Conservation (phyloP, 2,888 invertebrate genomes). For the Calameuta filiformis region DNA sequence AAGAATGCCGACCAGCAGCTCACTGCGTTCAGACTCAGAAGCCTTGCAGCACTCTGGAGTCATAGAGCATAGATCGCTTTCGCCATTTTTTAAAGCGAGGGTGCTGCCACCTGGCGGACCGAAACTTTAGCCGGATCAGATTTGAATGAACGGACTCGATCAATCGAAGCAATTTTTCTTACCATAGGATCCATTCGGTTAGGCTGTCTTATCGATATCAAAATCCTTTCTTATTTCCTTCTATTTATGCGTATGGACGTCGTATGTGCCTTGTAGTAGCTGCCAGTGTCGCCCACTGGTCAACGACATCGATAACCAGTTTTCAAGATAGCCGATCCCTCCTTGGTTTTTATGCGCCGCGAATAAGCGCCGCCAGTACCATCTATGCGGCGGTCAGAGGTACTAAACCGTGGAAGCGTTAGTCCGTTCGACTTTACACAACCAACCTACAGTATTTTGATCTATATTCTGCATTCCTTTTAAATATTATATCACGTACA, state of each 20-base stretch:
- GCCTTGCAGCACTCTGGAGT: constrained; percentile 11
- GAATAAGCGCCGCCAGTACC: neutral
- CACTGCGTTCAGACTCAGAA: neutral
- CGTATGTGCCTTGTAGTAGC: neutral
- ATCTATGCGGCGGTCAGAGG: neutral
- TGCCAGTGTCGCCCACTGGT: constrained; percentile 1
- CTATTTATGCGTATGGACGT: neutral
- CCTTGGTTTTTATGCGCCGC: neutral
- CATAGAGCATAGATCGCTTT: constrained; percentile 29
- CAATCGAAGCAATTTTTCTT: neutral
- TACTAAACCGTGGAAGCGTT: neutral
- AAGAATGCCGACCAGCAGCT: constrained; percentile 47
- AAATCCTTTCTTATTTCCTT: neutral
- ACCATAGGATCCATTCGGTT: neutral
- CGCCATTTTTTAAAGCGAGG: constrained; percentile 18
- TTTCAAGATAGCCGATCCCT: neutral
- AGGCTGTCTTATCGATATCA: neutral
- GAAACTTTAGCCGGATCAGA: neutral
- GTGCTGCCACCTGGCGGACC: neutral
- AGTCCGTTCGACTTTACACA: neutral
- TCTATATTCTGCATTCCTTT: neutral
- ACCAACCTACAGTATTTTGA: neutral
- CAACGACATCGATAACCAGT: constrained; percentile 6
- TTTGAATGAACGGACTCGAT: neutral
- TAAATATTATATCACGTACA: neutral